A percentile compares a stretch with the other conserved stretches of the same genome.
phyloP scores from a whole-genome alignment of 2,797 vertebrate genomes.

The Ara ararauna region DNA sequence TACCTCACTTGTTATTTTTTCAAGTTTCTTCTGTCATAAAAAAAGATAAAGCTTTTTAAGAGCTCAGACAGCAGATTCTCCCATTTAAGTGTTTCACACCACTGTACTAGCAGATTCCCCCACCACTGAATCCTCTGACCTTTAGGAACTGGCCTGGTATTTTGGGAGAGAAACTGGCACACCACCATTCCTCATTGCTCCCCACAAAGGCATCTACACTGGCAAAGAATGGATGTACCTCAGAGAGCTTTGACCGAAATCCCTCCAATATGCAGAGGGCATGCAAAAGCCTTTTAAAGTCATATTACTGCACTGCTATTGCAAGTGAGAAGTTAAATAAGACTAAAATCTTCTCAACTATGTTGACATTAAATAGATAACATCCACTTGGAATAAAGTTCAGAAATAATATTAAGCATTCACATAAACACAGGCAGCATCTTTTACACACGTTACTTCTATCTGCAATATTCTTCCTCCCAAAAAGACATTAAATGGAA shows the following conservation, averaged over 20 bases:
- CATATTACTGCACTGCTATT: not conserved
- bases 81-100: not conserved
- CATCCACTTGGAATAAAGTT: not conserved
- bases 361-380: not conserved
- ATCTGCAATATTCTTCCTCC: not conserved
- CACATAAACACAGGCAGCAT: not conserved
- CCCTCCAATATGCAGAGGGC: not conserved
- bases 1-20: not conserved
- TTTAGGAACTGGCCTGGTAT: not conserved
- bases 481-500: not conserved
- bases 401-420: not conserved
- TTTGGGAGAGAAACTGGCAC: not conserved
- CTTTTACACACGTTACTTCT: not conserved
- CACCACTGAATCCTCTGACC: not conserved
- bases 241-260: not conserved
- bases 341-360: not conserved
- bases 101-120: not conserved
- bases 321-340: not conserved
- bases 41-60: not conserved
- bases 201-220: not conserved
- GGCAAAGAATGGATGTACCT: not conserved
- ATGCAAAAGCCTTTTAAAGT: not conserved
- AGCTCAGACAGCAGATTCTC: not conserved
- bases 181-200: not conserved
- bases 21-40: not conserved